Percentiles rank a stretch among this genome's conserved stretches.
These are phyloP conservation scores for Octomys mimax DNA, from an alignment of 2,797 vertebrate species.

Conservation along the genomic window DNA sequence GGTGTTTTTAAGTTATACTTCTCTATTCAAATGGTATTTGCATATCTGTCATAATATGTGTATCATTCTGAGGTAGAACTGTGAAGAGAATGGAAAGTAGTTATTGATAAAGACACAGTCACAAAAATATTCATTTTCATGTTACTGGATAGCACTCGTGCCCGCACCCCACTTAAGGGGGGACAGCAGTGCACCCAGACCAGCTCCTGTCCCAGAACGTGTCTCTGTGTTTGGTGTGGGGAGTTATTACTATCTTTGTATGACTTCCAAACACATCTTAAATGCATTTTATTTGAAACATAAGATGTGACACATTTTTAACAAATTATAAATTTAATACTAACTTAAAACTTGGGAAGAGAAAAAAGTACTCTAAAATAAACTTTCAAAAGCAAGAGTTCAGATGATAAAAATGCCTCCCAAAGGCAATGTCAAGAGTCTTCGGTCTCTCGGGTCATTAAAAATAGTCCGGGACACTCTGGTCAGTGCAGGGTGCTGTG, in stretches of 20 bases:
- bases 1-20: constrained; percentile 7
- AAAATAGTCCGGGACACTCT: constrained; percentile 35
- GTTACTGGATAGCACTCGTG: background rate
- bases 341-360: constrained; percentile 1
- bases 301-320: background rate
- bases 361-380: constrained; percentile 20
- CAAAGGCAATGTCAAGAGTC: constrained; percentile 30
- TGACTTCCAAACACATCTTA: background rate
- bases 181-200: background rate
- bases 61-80: constrained; percentile 61
- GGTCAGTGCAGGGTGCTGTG: background rate
- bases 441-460: background rate
- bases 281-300: constrained; percentile 19
- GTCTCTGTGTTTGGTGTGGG: background rate
- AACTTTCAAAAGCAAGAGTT: constrained; percentile 40
- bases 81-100: constrained; percentile 47
- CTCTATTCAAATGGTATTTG: constrained; percentile 35
- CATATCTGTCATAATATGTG: background rate
- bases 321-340: background rate
- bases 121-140: constrained; percentile 14
- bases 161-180: background rate
- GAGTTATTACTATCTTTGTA: background rate
- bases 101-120: constrained; percentile 24
- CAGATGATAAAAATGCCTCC: constrained; percentile 24
- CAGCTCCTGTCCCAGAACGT: background rate